These are phyloP conservation scores for Oreochromis niloticus DNA, from an alignment of 2,113 vertebrate genomes.

Conservation along the genomic window DNA sequence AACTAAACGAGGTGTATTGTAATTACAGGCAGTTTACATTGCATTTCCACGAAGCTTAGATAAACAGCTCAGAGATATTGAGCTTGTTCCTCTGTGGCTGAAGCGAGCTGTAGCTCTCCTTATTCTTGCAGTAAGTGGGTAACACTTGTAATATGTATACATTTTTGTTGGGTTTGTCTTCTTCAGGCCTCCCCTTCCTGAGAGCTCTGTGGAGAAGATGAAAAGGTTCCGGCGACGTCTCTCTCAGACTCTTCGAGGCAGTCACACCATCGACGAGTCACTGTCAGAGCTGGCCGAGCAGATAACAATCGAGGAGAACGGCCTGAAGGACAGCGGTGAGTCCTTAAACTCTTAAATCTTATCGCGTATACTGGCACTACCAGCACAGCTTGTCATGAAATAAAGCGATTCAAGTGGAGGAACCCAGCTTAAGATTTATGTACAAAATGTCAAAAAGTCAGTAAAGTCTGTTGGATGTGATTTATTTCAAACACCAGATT, in stretches of 20 bases:
- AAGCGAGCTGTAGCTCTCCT: not conserved
- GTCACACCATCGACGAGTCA: conserved; percentile 94
- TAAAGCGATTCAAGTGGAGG: not conserved
- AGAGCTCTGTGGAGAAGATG: conserved; percentile 83
- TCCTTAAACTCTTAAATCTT: not conserved
- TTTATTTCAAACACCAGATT: not conserved
- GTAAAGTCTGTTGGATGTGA: not conserved
- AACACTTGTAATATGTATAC: not conserved
- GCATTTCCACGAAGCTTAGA: not conserved
- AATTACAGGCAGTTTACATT: not conserved
- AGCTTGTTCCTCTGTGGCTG: not conserved
- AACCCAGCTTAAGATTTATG: not conserved
- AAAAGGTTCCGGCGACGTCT: conserved; percentile 94
- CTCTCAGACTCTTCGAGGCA: conserved; percentile 88
- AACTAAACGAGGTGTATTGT: not conserved
- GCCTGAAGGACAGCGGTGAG: conserved; percentile 90
- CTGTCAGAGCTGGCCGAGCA: conserved; percentile 94
- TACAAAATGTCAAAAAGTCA: not conserved
- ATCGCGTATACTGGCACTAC: not conserved
- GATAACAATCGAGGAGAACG: conserved; percentile 95
- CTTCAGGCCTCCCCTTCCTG: conserved; percentile 78
- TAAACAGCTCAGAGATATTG: not conserved
- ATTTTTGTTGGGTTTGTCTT: not conserved
- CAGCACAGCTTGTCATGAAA: not conserved
- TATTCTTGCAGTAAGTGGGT: not conserved